Evolutionary conservation across 2,797 vertebrate species (phyloP), one percentile per base, ranked within the genome.

Genomic region (Harpagifer antarcticus): DNA sequence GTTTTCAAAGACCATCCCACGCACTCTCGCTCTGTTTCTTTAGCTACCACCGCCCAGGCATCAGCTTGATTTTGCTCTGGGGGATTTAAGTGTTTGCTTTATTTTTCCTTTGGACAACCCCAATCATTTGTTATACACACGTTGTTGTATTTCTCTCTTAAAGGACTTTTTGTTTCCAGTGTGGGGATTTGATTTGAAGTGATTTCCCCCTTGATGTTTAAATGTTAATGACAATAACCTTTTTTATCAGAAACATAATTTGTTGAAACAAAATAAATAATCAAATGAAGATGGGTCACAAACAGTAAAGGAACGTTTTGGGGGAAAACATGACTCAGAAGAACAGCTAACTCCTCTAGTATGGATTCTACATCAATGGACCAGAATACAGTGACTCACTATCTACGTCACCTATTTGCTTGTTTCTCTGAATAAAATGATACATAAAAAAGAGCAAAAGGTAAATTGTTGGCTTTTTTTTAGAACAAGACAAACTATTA

Each of bases 1-100:
- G 69, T 81, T 79, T 80, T 66, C 63, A 71, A 72, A 75, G 73
- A 69, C 13, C 76, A 48, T 37, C 75, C 80, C 63, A 79, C 79
- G 63, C 73, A 73, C 62, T 54, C 53, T 57, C 13, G 9, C 31
- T 78, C 17, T 45, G 44, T 55, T 56, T 71, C 80, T 74, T 55
- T 60, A 68, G 53, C 52, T 75, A 20, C 17, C 49, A 20, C 44
- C 3, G 11, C n/a, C 52, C 50, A 1, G 12, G 72, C 66, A 19
- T 74, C 71, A 42, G 27, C 43, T 57, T 73, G 44, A 84, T 82
- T 76, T 82, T 62, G 14, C 72, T 72, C 57, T 8, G 14, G 23
- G 68, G 54, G 37, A 58, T 81, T 74, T 69, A 14, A 76, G 67
- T 66, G 42, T 78, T 72, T 61, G 47, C 72, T 63, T 55, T 60